Conservation (phyloP, 2,888 invertebrate species). For the Athripsodes cinereus region DNA sequence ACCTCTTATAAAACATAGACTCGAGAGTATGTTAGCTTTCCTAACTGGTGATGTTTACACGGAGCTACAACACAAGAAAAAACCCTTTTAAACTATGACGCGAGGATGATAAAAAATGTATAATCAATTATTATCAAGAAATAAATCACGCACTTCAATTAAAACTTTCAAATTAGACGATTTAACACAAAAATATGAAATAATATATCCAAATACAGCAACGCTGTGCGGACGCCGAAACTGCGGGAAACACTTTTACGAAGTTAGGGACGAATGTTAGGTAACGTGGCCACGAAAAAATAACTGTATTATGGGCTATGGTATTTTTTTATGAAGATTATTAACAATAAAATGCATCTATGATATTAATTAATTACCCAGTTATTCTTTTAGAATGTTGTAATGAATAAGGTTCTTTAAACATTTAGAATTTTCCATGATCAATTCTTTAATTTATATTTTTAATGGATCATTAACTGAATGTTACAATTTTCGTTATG, state of each 20-base stretch:
- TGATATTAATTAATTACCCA: too few relatives aligned
- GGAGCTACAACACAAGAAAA: not conserved
- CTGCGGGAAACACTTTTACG: slow-evolving; percentile 22
- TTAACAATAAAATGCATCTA: too few relatives aligned
- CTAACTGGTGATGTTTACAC: slow-evolving; percentile 24
- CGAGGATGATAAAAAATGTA: too few relatives aligned
- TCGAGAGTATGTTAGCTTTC: slow-evolving; percentile 23
- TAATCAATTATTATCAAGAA: too few relatives aligned
- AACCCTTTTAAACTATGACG: not conserved
- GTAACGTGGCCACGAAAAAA: not conserved
- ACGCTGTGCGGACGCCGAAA: slow-evolving; percentile 24
- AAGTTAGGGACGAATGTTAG: slow-evolving; percentile 16
- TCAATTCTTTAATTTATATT: too few relatives aligned
- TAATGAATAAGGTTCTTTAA: too few relatives aligned
- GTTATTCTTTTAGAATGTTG: too few relatives aligned
- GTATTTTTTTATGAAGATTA: too few relatives aligned
- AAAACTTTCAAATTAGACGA: slow-evolving; percentile 7
- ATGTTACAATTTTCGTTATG: too few relatives aligned
- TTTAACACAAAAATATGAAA: slow-evolving; percentile 21
- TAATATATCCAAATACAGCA: slow-evolving; percentile 19
- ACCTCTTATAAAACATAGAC: slow-evolving; percentile 25
- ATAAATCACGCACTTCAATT: not conserved
- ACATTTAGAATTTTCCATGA: too few relatives aligned
- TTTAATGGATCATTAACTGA: too few relatives aligned
- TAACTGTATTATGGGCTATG: not conserved